Evolutionary conservation across 2,888 invertebrate species (phyloP).

Genomic region (Harmothoe impar): DNA sequence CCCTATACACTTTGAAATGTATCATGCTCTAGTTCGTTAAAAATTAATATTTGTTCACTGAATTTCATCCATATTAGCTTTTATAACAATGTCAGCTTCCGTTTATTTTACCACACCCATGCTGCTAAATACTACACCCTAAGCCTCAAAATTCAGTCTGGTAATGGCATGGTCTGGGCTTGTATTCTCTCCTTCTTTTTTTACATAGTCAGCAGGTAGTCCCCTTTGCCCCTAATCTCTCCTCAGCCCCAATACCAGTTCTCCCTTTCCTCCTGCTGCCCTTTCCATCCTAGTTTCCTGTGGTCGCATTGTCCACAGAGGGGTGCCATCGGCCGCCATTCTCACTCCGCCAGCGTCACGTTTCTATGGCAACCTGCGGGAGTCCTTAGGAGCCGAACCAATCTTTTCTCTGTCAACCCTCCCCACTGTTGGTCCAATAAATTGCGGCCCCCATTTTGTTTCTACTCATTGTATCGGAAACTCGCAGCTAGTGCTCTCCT

Average conservation of each 20-base stretch:
- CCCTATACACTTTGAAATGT: no score
- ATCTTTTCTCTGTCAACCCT: conserved; percentile 27
- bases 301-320: conserved; percentile 5
- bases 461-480: conserved; percentile 61
- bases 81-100: no score
- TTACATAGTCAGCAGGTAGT: neutral
- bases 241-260: neutral
- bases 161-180: conserved; percentile 25
- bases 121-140: no score
- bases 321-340: conserved; percentile 23
- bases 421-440: conserved; percentile 61
- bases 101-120: no score
- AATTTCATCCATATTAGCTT: no score
- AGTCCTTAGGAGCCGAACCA: neutral
- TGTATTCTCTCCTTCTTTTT: neutral
- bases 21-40: no score
- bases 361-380: conserved; percentile 57
- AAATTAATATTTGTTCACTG: no score
- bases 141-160: neutral
- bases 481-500: neutral
- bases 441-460: conserved; percentile 55
- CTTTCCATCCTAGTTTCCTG: conserved; percentile 35
- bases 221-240: neutral
- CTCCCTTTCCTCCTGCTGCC: neutral
- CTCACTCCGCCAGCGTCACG: neutral